phyloP scores from a whole-genome alignment of 1,140 invertebrate species.

The Musca vetustissima region DNA sequence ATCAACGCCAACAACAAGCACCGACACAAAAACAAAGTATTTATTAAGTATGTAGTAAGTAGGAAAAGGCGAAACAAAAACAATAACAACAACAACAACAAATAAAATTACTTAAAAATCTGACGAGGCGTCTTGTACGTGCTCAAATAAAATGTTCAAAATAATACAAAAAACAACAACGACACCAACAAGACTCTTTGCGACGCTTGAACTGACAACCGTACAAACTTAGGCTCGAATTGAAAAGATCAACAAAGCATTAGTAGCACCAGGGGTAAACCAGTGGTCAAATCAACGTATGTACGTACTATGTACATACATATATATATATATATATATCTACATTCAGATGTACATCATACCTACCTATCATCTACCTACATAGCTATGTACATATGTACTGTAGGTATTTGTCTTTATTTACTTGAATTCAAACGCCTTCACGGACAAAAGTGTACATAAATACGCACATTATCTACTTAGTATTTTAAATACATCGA shows the following conservation, averaged over 20 bases:
- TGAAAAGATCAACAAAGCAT: conserved; percentile 18
- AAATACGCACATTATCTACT: too few relatives aligned
- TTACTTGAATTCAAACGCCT: too few relatives aligned
- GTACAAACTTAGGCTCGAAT: background rate
- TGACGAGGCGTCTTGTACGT: conserved; percentile 23
- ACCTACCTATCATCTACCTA: too few relatives aligned
- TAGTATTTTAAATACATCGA: too few relatives aligned
- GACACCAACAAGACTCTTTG: background rate
- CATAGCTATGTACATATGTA: background rate
- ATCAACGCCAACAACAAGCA: background rate
- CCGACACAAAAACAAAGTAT: background rate
- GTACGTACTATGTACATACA: background rate
- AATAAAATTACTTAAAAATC: conserved; percentile 20
- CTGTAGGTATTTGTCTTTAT: too few relatives aligned
- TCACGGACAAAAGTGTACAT: too few relatives aligned
- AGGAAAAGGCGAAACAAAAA: background rate
- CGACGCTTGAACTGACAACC: background rate
- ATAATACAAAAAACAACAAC: too few relatives aligned
- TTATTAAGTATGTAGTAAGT: too few relatives aligned
- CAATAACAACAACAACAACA: background rate
- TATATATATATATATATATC: background rate
- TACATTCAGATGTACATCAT: background rate
- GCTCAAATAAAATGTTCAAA: conserved; percentile 13
- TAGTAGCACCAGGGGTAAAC: background rate
- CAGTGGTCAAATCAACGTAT: background rate